Evolutionary conservation across 2,888 invertebrate genomes (phyloP), one percentile per base, ranked within the genome.

Genomic region (Microplitis deprimator): DNA sequence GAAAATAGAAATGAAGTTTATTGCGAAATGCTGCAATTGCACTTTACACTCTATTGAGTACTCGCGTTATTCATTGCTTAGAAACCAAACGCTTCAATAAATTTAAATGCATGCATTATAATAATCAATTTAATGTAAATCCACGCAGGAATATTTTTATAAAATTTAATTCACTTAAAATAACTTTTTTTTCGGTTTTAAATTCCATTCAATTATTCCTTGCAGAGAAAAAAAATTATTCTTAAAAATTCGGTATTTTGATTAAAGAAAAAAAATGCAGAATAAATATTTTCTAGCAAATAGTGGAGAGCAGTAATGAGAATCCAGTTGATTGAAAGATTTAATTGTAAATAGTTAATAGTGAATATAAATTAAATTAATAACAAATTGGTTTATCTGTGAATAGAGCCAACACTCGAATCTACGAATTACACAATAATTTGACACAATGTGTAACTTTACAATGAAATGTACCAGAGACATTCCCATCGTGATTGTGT

Each of bases 21-120:
- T 50, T 50, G 50, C 10, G 50, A 50, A 50, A 50, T 50, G 8
- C 13, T 13, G 50, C 50, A 50, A 50, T 50, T 50, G 50, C 50
- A 50, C 50, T 50, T 50, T 50, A 50, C 50, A 50, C 50, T 50
- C 50, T 50, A 50, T 50, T 50, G 50, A 50, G 50, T 50, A 50
- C 50, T 50, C 50, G 13, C 50, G 50, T 50, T 10, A 50, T 50
- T 50, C 50, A 50, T 50, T 50, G 50, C 50, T 50, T 50, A 50
- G 50, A 50, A 13, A 50, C 50, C 50, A 50, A 50, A 50, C 50
- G 50, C 50, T 50, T 50, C 50, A 8, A 50, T 50, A 50, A 50
- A 50, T 50, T 50, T 50, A 50, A 50, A 50, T 50, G 50, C 3
- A 50, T 50, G 10, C 50, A 50, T 50, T 50, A 50, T 50, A 50